phyloP scores from a whole-genome alignment of 1,140 invertebrate genomes.

The Melanaphis sacchari region DNA sequence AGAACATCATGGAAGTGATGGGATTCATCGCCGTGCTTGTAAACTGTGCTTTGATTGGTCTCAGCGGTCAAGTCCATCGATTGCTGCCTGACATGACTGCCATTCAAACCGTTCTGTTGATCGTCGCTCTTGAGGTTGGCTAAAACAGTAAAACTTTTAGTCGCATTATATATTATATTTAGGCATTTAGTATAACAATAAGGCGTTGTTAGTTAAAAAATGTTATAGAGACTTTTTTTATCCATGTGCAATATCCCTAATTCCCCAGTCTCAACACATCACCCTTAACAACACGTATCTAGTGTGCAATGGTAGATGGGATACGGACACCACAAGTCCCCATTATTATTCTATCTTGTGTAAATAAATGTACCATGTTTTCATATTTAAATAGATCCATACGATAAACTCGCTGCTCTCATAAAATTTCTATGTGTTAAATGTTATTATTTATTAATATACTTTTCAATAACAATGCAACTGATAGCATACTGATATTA shows the following conservation, averaged over 20 bases:
- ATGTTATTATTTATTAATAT: no score
- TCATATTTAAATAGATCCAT: no score
- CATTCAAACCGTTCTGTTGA: conserved; percentile 84
- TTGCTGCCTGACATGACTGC: conserved; percentile 86
- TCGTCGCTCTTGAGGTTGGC: conserved; percentile 81
- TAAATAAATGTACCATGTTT: no score
- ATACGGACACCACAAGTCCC: no score
- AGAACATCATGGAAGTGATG: conserved; percentile 93
- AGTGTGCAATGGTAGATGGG: no score
- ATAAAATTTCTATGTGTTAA: no score
- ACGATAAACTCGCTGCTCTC: no score
- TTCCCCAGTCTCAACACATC: neutral
- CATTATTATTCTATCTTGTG: no score
- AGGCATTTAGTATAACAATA: neutral
- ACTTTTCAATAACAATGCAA: no score
- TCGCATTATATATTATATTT: neutral
- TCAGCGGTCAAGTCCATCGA: conserved; percentile 88
- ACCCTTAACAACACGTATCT: neutral
- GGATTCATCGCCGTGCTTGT: conserved; percentile 92
- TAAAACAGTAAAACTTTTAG: no score
- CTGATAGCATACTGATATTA: no score
- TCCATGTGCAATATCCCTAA: neutral
- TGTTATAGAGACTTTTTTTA: neutral
- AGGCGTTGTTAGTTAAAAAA: neutral
- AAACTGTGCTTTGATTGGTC: conserved; percentile 92